Evolutionary conservation across 2,797 vertebrate genomes (phyloP).

Genomic region (Agapornis canus): DNA sequence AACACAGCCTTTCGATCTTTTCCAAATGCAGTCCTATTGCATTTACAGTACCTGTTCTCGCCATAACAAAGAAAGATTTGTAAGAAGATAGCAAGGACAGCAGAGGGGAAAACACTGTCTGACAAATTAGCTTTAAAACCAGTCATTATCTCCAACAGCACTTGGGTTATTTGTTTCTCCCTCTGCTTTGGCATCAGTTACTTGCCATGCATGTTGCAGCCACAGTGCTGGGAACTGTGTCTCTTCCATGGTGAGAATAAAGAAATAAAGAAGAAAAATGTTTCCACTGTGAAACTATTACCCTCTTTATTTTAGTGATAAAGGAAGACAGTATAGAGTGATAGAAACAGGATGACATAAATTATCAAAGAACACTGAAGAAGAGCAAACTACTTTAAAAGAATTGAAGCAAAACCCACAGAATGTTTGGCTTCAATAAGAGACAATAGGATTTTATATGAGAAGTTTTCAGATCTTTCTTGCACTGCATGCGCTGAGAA

Average conservation of each 20-base stretch:
- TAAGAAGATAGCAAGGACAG: neutral
- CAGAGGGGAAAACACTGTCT: neutral
- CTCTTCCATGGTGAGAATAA: neutral
- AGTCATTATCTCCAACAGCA: neutral
- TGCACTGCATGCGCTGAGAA: neutral
- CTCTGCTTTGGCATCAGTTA: neutral
- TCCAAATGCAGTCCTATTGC: neutral
- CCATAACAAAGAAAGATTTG: neutral
- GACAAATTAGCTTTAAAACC: neutral
- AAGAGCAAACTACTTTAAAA: neutral
- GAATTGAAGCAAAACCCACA: neutral
- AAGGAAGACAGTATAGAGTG: neutral
- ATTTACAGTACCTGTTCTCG: neutral
- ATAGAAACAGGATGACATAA: neutral
- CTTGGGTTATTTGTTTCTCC: neutral
- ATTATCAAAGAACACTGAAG: neutral
- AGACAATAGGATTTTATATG: neutral
- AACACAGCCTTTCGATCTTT: neutral
- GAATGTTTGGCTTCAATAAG: neutral
- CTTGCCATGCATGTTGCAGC: neutral
- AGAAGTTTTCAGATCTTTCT: neutral
- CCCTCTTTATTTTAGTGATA: neutral
- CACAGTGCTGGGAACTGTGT: no score
- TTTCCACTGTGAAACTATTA: neutral
- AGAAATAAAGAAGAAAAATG: neutral